Conservation (phyloP, 2,113 vertebrate genomes). For the Chaetodon trifascialis region DNA sequence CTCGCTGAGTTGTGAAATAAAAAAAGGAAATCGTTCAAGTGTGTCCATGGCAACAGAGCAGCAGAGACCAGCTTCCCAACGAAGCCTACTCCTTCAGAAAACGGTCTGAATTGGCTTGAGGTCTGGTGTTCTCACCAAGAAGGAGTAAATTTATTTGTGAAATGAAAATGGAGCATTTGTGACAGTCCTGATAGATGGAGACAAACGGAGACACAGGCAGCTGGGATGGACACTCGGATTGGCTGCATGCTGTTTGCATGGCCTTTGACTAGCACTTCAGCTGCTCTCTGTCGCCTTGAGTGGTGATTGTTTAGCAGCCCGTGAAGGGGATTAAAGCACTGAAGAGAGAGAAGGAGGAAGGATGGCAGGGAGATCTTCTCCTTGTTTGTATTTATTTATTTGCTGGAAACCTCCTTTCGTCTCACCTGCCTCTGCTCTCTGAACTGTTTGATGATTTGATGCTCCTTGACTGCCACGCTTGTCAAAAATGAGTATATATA, state of each 20-base stretch:
- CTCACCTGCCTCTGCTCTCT: slow-evolving; percentile 16
- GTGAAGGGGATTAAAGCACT: slow-evolving; percentile 57
- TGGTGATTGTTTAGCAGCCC: slow-evolving; percentile 37
- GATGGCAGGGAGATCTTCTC: slow-evolving; percentile 8
- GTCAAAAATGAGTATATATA: background rate
- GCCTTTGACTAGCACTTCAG: slow-evolving; percentile 21
- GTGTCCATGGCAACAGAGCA: slow-evolving; percentile 70
- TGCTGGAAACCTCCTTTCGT: background rate
- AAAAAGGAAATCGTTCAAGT: slow-evolving; percentile 1
- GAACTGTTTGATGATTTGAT: slow-evolving; percentile 10
- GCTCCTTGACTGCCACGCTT: background rate
- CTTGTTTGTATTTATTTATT: slow-evolving; percentile 19
- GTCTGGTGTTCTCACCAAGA: background rate
- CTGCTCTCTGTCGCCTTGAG: slow-evolving; percentile 29
- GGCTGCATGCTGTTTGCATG: slow-evolving; percentile 1
- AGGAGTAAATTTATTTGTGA: slow-evolving; percentile 19
- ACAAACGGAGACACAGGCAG: slow-evolving; percentile 13
- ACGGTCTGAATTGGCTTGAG: slow-evolving; percentile 35
- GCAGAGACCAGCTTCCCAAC: slow-evolving; percentile 23
- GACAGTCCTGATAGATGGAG: background rate
- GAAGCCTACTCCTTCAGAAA: slow-evolving; percentile 31
- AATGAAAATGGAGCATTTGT: slow-evolving; percentile 1
- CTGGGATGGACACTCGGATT: slow-evolving; percentile 8
- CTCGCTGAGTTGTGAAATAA: slow-evolving; percentile 13
- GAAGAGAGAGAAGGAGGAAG: background rate